Base-by-base conservation (phyloP, 2,113 vertebrate species). In the Gymnobelideus leadbeateri region DNA sequence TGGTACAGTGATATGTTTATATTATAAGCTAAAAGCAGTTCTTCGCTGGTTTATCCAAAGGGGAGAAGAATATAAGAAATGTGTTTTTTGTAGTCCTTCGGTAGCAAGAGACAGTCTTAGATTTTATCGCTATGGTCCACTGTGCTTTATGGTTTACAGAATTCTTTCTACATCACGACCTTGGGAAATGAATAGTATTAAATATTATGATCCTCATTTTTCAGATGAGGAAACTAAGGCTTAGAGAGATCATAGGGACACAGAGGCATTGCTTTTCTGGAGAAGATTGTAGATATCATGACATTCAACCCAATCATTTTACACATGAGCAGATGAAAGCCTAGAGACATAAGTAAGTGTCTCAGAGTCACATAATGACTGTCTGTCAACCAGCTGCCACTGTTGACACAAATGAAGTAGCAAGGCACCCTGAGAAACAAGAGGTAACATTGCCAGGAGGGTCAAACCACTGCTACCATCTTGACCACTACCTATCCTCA, bases 41-140 rank as follows among this genome's bases (percentile, higher is more conserved):
- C 43, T 5, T 89, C 26, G 51, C 61, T 91, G 94, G 90, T 51
- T 50, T 46, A 11, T 52, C 8, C 28, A 91, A 92, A 68, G n/a
- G 46, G 26, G 3, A 84, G n/a, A 92, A 95, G 7, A 23, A 6
- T 49, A 91, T 95, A 95, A 92, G 47, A 90, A 95, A 90, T 90
- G 12, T 52, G 26, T 95, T 92, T 94, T 50, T 51, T 89, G 26
- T 21, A 55, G 57, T 3, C 31, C 61, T 26, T 51, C 47, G 16
- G 61, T 3, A 92, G 43, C 54, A 94, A 89, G 57, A 90, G 12
- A 89, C 50, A 47, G 31, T 52, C 91, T 96, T 50, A 52, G 50
- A 90, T 91, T 95, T 91, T 89, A 57, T 51, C 31, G 10, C 5
- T 89, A 46, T 3, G 91, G 89, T 10, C 26, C 25, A 90, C 0